A percentile compares a stretch with the other conserved stretches of the same genome.
Evolutionary conservation across 2,113 vertebrate genomes (phyloP).

Genomic region (Engystomops pustulosus): DNA sequence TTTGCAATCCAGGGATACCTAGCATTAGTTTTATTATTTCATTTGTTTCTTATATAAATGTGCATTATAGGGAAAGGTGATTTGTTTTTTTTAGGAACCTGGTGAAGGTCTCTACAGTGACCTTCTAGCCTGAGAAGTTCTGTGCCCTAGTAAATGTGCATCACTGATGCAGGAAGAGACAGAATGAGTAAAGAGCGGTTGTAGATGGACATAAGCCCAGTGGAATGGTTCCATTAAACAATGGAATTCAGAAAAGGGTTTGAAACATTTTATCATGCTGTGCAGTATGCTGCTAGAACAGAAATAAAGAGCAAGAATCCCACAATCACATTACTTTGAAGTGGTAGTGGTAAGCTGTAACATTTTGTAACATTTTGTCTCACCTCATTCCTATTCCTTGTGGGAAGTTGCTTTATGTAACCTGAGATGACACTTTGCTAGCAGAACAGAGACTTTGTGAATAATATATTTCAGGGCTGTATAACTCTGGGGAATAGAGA

Average conservation of each 20-base stretch:
- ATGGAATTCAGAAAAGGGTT: neutral
- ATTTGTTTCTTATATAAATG: no score
- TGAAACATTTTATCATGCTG: neutral
- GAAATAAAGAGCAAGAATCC: neutral
- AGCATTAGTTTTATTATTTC: no score
- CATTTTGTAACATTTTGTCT: slow-evolving; percentile 16
- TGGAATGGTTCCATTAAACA: neutral
- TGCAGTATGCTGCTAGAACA: neutral
- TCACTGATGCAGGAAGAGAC: no score
- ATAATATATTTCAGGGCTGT: slow-evolving; percentile 33
- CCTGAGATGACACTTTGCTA: slow-evolving; percentile 27
- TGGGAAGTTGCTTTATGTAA: slow-evolving; percentile 29
- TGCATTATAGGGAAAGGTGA: no score
- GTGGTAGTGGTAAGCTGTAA: neutral
- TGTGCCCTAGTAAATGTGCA: no score
- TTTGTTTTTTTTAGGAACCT: no score
- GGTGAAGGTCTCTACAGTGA: no score
- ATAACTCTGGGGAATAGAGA: neutral
- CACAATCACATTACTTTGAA: neutral
- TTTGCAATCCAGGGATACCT: no score
- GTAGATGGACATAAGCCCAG: no score
- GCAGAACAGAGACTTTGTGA: slow-evolving; percentile 4
- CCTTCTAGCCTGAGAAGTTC: no score
- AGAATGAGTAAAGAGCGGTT: no score
- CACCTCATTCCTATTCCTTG: slow-evolving; percentile 23